Evolutionary conservation across 2,888 invertebrate species (phyloP), one percentile per base, ranked within the genome.

Genomic region (Tromatobia lineatoria): DNA sequence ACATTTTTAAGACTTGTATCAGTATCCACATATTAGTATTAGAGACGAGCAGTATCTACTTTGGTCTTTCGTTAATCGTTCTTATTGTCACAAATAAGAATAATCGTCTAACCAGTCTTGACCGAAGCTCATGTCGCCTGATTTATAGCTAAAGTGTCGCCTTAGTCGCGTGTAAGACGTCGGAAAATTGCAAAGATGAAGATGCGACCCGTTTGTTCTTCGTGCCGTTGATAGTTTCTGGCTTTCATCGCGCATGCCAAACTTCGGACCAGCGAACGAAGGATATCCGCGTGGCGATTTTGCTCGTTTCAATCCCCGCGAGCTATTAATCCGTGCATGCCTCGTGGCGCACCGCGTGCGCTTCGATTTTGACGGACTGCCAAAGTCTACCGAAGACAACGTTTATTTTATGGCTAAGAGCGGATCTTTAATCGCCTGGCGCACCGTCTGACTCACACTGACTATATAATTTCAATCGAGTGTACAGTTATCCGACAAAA

Each of bases 321-420:
- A 50, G 61, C 73, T 61, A 25, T 70, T 45, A 61, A 61, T 61
- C 66, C 6, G 15, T 8, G 10, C 50, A 50, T 29, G 45, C 70
- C 61, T 59, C 69, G 47, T 64, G 71, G 54, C 59, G 73, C 66
- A 29, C 47, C 73, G 82, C 76, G 34, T 82, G 80, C 83, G 85
- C 67, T 77, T 57, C 69, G 84, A 78, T 69, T 79, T 87, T 89
- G 89, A 89, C 61, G 59, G 11, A 67, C 64, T 85, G 89, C 88
- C 89, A 89, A 83, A 82, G 67, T 82, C 71, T 64, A 57, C 88
- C 89, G 87, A 82, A 82, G 54, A 79, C 69, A 59, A 57, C 75
- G 59, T 79, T 80, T 59, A 75, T 70, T 75, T 23, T 13, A 23
- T 64, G 74, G 79, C 77, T 78, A 59, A 77, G 50, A 74, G 42